phyloP scores from a whole-genome alignment of 2,888 invertebrate genomes.

The Osmoderma eremita region DNA sequence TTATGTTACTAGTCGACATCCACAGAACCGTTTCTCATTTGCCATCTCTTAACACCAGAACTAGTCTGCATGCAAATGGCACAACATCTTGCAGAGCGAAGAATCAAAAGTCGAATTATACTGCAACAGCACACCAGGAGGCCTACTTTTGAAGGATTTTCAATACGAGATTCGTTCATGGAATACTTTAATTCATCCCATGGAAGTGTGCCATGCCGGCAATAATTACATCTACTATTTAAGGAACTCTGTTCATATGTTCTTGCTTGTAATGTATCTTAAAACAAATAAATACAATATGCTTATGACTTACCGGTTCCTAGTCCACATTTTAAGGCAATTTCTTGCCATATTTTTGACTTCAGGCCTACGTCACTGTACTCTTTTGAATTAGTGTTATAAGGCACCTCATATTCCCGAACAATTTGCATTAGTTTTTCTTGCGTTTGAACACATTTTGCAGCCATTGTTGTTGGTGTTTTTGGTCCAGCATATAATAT shows the following conservation, averaged over 20 bases:
- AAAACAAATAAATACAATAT: background rate
- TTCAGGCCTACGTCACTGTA: constrained; percentile 10
- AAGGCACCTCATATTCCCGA: background rate
- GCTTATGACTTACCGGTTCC: background rate
- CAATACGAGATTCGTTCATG: constrained; percentile 2
- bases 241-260: too few relatives aligned
- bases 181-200: too few relatives aligned
- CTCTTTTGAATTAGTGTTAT: constrained; percentile 1
- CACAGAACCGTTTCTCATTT: too few relatives aligned
- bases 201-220: too few relatives aligned
- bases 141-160: background rate
- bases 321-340: constrained; percentile 3
- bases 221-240: too few relatives aligned
- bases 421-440: constrained; percentile 1
- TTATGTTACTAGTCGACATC: too few relatives aligned
- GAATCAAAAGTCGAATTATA: too few relatives aligned
- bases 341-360: constrained; percentile 17
- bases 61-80: too few relatives aligned
- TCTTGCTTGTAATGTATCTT: background rate
- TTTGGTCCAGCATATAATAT: constrained; percentile 3
- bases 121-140: background rate
- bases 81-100: too few relatives aligned
- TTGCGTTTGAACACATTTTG: too few relatives aligned
- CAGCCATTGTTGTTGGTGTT: background rate
- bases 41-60: too few relatives aligned